Evolutionary conservation across 2,113 vertebrate genomes (phyloP).

Genomic region (Pitta sordida): DNA sequence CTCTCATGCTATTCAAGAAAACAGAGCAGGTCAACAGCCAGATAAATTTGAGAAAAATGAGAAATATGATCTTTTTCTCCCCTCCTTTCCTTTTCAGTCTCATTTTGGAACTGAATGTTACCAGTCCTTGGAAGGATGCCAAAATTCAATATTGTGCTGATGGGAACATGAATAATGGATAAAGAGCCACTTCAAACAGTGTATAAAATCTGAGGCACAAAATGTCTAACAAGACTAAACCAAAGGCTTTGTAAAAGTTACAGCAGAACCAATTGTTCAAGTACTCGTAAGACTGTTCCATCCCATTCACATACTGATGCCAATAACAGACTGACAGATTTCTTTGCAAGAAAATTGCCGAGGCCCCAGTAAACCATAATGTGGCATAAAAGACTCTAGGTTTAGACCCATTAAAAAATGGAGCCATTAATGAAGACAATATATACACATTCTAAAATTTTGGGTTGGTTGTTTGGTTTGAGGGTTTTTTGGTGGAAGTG

Average conservation of each 20-base stretch:
- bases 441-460: background rate
- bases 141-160: slow-evolving; percentile 19
- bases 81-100: background rate
- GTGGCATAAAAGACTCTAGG: background rate
- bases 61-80: background rate
- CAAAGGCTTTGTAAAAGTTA: slow-evolving; percentile 38
- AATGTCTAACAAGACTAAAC: slow-evolving; percentile 28
- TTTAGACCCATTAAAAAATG: background rate
- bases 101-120: background rate
- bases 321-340: background rate
- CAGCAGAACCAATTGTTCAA: background rate
- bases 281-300: background rate
- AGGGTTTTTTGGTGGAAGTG: background rate
- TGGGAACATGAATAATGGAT: slow-evolving; percentile 51
- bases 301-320: background rate
- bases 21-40: slow-evolving; percentile 22
- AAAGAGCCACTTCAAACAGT: slow-evolving; percentile 31
- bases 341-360: background rate
- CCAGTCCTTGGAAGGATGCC: background rate
- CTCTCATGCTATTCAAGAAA: background rate
- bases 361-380: background rate
- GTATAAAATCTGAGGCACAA: slow-evolving; percentile 34
- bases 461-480: background rate
- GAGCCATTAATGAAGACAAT: background rate
- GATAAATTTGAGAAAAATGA: background rate